Base-by-base conservation (phyloP, 1,140 invertebrate species). In the Oscheius sp. region DNA sequence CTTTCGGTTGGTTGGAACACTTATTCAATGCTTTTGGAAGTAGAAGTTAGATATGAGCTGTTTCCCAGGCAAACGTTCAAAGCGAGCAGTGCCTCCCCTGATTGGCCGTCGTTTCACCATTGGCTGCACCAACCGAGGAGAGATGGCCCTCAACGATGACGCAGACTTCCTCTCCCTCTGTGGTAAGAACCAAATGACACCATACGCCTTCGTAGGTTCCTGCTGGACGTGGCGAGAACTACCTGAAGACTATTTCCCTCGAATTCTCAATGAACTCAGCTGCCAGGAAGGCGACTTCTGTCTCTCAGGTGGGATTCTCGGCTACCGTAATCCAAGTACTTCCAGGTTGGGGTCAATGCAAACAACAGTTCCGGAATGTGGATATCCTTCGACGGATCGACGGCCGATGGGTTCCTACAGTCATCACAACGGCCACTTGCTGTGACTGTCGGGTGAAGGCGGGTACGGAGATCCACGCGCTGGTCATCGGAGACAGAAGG, bases 171-270 rank as follows among this genome's bases (percentile, higher is more conserved):
- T 75, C n/a, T 36, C 68, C 0, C 59, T 75, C 38, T 75, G 73
- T 55, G 68, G 66, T 70, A 42, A 32, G 42, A 35, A 34, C 2
- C 2, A 4, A 3, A 45, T 66, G 4, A 2, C 36, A 29, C 10
- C 28, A 62, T 59, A 68, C 13, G 23, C 18, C 23, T 20, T 32
- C 15, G 7, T 18, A 29, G 69, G 59, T n/a, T 58, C 73, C 0
- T 75, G 73, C 29, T 75, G 73, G 73, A 75, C 73, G 2, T 75
- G 73, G 73, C 34, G 73, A 38, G 70, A 75, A 13, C 45, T 75
- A 2, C 73, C 73, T 2, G 73, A 69, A 18, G 67, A 72, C 65
- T 75, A 75, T 46, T 75, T 75, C 35, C 73, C 73, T 29, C 62
- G 73, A 20, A 63, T 75, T n/a, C 42, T 75, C 2, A 75, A 75